Percentiles rank a stretch among this genome's conserved stretches.
Evolutionary conservation across 2,888 invertebrate genomes (phyloP).

Genomic region (Prosopocoilus inquinatus): DNA sequence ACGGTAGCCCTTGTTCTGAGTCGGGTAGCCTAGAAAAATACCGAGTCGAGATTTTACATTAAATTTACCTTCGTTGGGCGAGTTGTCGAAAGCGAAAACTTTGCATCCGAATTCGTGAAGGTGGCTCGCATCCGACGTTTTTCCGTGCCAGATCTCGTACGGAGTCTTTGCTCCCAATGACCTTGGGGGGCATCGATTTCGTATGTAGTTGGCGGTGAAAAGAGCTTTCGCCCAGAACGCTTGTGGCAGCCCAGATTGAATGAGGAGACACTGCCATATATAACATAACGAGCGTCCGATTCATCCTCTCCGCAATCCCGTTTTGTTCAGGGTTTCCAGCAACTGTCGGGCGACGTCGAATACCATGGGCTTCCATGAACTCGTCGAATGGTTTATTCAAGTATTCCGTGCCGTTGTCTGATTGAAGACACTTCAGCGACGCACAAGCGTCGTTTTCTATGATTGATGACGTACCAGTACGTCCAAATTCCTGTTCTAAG

Average conservation of each 20-base stretch:
- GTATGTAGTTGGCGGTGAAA: constrained; percentile 30
- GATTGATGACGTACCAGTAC: too few species aligned
- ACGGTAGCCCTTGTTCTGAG: too few species aligned
- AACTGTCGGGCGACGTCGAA: too few species aligned
- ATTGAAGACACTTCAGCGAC: too few species aligned
- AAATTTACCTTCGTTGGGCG: too few species aligned
- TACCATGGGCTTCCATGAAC: too few species aligned
- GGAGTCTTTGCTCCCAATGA: constrained; percentile 22
- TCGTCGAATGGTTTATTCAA: too few species aligned
- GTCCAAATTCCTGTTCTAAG: too few species aligned
- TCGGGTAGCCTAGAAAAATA: too few species aligned
- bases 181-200: constrained; percentile 32
- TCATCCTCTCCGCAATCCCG: constrained; percentile 38
- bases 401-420: too few species aligned
- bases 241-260: constrained; percentile 22
- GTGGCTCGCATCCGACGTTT: constrained; percentile 19
- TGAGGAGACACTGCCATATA: constrained; percentile 34
- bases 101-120: constrained; percentile 27
- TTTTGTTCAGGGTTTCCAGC: constrained; percentile 37
- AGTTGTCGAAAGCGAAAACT: neutral
- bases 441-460: too few species aligned
- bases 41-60: too few species aligned
- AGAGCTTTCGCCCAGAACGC: constrained; percentile 38
- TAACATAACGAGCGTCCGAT: constrained; percentile 35
- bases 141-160: constrained; percentile 20